Base-by-base conservation (phyloP, 2,797 vertebrate genomes). In the Peromyscus eremicus region DNA sequence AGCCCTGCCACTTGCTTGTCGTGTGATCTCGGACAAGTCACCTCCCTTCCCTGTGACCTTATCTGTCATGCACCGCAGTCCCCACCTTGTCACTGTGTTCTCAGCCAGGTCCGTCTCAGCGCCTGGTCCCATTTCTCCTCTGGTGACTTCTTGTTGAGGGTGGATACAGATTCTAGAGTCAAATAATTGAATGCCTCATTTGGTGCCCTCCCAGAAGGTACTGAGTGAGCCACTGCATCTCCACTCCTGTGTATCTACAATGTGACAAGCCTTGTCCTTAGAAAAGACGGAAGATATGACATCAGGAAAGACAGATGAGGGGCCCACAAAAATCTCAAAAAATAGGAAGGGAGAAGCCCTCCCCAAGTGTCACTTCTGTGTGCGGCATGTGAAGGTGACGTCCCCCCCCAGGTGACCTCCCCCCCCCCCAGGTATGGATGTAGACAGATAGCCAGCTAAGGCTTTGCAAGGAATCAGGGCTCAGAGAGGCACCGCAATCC, bases 361-460 rank as follows among this genome's bases (percentile, higher is more conserved):
- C 29, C 0, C 52, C 82, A 3, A 19, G 75, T 0, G 27, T 2
- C 21, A 6, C 32, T 37, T 0, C 9, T 55, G 0, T 1, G 21
- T 83, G 43, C 64, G 75, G 14, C 7, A 10, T 55, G 29, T 64
- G 32, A 5, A 62, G 73, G 12, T 32, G 4, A 3, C 49, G 7
- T 57, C 43, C 16, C 64, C 21, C 52, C 6, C n/a, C n/a, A n/a
- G n/a, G n/a, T n/a, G n/a, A n/a, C n/a, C n/a, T n/a, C n/a, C 43
- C 17, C 11, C 71, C 52, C 29, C 43, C 62, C 17, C 11, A 76
- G 32, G 29, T 12, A n/a, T 19, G 16, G 27, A 32, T 0, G 12
- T 3, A 55, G 37, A 6, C 6, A 5, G 16, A 43, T 19, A 21
- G 14, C 11, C 3, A 23, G 19, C 49, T 19, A 5, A 5, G 16